phyloP scores from a whole-genome alignment of 1,140 invertebrate species.

The Callitettix versicolor region DNA sequence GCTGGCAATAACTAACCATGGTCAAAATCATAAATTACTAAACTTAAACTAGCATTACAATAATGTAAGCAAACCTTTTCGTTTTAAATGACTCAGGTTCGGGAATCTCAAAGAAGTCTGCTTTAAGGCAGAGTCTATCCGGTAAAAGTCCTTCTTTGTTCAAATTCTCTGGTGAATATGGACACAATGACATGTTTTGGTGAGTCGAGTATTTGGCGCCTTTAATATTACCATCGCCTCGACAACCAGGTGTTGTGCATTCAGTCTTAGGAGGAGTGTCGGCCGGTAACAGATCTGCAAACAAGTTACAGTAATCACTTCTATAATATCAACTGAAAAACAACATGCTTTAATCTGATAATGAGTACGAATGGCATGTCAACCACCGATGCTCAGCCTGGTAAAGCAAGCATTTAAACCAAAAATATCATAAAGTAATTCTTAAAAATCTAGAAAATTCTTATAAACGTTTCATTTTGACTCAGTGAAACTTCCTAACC shows the following conservation, averaged over 20 bases:
- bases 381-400: too few species aligned
- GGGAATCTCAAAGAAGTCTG: conserved; percentile 9
- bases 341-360: too few species aligned
- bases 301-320: too few species aligned
- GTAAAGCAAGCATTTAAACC: too few species aligned
- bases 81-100: not conserved
- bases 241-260: conserved; percentile 66
- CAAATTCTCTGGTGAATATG: conserved; percentile 64
- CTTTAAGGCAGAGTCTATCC: conserved; percentile 38
- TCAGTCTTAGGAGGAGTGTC: not conserved
- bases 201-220: conserved; percentile 67
- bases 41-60: not conserved
- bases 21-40: not conserved
- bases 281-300: too few species aligned
- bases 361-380: too few species aligned
- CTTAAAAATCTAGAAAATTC: too few species aligned
- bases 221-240: conserved; percentile 65
- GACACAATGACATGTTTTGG: conserved; percentile 66
- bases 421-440: too few species aligned
- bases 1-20: not conserved
- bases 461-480: too few species aligned
- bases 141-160: conserved; percentile 43
- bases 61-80: not conserved
- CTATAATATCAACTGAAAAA: too few species aligned
- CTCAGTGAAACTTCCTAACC: too few species aligned